phyloP scores from a whole-genome alignment of 2,797 vertebrate genomes.

The Rallus crepitans region DNA sequence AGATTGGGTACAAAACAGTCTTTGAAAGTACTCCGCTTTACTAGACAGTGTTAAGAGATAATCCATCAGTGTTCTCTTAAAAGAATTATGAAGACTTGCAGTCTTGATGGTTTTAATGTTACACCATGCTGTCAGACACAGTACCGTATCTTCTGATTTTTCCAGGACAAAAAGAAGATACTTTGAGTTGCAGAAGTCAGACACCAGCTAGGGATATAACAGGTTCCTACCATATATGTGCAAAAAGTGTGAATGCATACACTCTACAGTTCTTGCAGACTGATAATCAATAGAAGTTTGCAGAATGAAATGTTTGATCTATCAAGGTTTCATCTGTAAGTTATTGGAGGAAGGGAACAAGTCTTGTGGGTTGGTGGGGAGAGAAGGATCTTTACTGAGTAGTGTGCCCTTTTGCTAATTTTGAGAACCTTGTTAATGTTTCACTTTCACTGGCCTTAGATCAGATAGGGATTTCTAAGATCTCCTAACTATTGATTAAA shows the following conservation, averaged over 20 bases:
- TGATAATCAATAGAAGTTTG: background rate
- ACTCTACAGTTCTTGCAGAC: background rate
- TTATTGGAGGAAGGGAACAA: background rate
- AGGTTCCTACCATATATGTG: background rate
- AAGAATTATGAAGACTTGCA: background rate
- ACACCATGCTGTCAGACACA: background rate
- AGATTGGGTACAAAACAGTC: background rate
- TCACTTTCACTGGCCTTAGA: background rate
- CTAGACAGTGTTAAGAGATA: background rate
- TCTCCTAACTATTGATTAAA: background rate
- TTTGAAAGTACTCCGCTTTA: background rate
- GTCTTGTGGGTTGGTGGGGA: fast-evolving
- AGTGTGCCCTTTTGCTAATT: background rate
- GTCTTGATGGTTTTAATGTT: background rate
- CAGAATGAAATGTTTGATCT: background rate
- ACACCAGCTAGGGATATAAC: background rate
- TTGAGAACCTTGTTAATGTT: background rate
- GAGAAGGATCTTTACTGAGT: background rate
- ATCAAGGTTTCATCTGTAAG: background rate
- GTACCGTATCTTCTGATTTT: background rate
- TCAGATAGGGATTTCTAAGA: background rate
- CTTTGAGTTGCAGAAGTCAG: background rate
- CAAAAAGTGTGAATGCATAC: background rate
- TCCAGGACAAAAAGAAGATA: background rate
- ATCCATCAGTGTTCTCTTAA: background rate